phyloP scores from a whole-genome alignment of 2,113 vertebrate genomes.

The Ahaetulla prasina region DNA sequence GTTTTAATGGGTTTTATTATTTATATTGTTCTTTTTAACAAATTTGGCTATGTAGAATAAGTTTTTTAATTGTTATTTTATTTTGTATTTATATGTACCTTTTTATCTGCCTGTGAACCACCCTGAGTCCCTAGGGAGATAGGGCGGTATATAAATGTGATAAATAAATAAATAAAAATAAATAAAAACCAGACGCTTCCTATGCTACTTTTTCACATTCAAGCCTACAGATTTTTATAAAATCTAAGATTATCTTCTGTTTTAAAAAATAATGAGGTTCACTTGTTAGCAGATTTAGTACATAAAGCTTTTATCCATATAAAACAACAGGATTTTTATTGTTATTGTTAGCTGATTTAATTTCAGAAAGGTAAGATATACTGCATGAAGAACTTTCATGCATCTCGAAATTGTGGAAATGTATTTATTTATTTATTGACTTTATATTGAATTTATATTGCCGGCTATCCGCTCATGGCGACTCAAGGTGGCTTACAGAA shows the following conservation, averaged over 20 bases:
- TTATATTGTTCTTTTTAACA: too few species aligned
- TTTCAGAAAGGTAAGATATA: neutral
- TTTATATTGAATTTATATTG: too few species aligned
- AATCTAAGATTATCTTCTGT: neutral
- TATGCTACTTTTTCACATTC: neutral
- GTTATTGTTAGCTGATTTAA: neutral
- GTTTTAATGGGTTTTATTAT: too few species aligned
- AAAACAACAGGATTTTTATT: neutral
- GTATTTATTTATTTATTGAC: neutral
- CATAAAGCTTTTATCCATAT: neutral
- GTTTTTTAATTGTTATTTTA: too few species aligned
- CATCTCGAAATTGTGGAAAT: neutral
- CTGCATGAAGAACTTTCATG: neutral
- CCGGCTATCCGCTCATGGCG: too few species aligned
- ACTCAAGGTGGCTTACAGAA: too few species aligned
- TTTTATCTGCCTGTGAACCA: too few species aligned
- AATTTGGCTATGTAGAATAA: too few species aligned
- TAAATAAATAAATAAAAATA: too few species aligned
- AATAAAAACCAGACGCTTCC: neutral
- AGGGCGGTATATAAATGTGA: too few species aligned
- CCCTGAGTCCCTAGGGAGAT: too few species aligned
- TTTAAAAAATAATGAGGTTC: neutral
- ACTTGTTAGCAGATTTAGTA: neutral
- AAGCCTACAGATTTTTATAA: neutral
- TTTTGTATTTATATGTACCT: too few species aligned